Conservation (phyloP, 2,113 vertebrate species). For the Microtus pennsylvanicus region DNA sequence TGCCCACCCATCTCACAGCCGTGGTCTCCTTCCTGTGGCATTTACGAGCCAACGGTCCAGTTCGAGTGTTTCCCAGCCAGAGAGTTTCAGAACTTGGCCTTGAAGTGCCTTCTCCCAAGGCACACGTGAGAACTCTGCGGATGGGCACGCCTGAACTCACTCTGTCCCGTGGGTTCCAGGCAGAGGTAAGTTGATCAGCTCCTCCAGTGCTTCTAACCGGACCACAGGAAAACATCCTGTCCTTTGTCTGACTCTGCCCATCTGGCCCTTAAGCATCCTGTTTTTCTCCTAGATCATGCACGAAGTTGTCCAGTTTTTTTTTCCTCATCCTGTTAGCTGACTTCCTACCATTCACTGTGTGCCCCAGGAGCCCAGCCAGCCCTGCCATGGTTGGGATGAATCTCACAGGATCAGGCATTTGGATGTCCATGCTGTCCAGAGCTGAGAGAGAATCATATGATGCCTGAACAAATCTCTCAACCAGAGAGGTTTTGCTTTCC, state of each 20-base stretch:
- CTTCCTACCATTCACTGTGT: neutral
- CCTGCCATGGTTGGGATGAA: neutral
- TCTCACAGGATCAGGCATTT: neutral
- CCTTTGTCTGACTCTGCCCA: neutral
- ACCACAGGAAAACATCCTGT: neutral
- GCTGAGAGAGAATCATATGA: neutral
- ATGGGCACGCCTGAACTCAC: neutral
- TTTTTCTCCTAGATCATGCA: neutral
- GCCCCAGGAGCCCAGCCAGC: too few species aligned
- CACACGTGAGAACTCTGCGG: fast-evolving
- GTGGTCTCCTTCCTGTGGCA: neutral
- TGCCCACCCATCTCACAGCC: neutral
- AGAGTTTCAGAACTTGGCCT: neutral
- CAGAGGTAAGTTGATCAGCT: fast-evolving
- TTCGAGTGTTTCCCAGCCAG: neutral
- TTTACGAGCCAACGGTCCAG: neutral
- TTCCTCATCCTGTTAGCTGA: neutral
- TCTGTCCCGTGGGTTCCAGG: neutral
- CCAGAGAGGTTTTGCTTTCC: neutral
- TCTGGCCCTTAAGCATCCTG: neutral
- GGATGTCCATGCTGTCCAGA: neutral
- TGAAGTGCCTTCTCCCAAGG: neutral
- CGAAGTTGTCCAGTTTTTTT: neutral
- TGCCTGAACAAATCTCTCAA: neutral
- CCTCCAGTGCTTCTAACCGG: fast-evolving